phyloP scores from a whole-genome alignment of 2,888 invertebrate genomes.

The Brenthis hecate region DNA sequence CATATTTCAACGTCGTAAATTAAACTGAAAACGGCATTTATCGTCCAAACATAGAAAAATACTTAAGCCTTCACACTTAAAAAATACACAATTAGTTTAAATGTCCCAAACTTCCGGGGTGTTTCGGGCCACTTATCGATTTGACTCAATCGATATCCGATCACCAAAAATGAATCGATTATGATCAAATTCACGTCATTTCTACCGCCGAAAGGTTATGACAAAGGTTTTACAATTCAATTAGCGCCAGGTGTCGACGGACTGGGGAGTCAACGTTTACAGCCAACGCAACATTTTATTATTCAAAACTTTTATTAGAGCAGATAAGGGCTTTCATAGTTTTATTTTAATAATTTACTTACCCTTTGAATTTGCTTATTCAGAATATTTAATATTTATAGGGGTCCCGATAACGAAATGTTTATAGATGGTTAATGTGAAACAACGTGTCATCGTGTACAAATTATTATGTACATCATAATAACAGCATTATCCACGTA shows the following conservation, averaged over 20 bases:
- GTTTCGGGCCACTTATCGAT: slow-evolving; percentile 38
- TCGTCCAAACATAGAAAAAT: not conserved
- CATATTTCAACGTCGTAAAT: too few relatives aligned
- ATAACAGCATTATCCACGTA: slow-evolving; percentile 33
- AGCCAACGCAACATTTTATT: slow-evolving; percentile 58
- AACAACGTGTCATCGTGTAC: slow-evolving; percentile 38
- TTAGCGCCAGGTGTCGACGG: slow-evolving; percentile 74
- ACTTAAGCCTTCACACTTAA: not conserved
- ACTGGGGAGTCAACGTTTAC: slow-evolving; percentile 58
- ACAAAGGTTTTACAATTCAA: slow-evolving; percentile 80
- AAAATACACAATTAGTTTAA: not conserved
- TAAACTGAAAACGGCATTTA: too few relatives aligned
- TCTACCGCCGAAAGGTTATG: slow-evolving; percentile 75
- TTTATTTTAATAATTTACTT: slow-evolving; percentile 50
- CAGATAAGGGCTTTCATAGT: slow-evolving; percentile 62
- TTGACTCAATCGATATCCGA: slow-evolving; percentile 54
- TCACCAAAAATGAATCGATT: slow-evolving; percentile 67
- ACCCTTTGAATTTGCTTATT: slow-evolving; percentile 45
- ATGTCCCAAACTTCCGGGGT: slow-evolving; percentile 13
- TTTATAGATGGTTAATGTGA: slow-evolving; percentile 42
- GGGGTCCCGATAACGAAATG: slow-evolving; percentile 44
- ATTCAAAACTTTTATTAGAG: slow-evolving; percentile 64
- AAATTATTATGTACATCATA: slow-evolving; percentile 36
- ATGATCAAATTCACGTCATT: slow-evolving; percentile 73
- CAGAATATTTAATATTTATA: slow-evolving; percentile 43